Evolutionary conservation across 2,888 invertebrate genomes (phyloP).

Genomic region (Dermolepida albohirtum): DNA sequence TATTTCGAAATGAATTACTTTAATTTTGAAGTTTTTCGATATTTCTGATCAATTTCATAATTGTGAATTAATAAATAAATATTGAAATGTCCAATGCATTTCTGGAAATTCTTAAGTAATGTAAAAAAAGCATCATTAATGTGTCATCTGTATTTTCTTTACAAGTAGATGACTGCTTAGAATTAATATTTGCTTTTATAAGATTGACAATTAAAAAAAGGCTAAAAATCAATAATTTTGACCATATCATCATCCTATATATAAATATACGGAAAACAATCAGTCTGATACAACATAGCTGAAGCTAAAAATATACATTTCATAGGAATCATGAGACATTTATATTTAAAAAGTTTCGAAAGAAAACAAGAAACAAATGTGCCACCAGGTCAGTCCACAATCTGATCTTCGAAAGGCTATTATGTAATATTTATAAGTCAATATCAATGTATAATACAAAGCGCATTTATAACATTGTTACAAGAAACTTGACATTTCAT

Average conservation of each 20-base stretch:
- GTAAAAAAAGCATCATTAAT: neutral
- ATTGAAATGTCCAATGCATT: too few relatives aligned
- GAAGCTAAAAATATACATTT: neutral
- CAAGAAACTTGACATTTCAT: constrained; percentile 27
- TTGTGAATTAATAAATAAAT: too few relatives aligned
- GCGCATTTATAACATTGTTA: constrained; percentile 32
- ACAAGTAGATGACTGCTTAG: neutral
- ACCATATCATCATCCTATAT: constrained; percentile 13
- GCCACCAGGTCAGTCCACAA: constrained; percentile 45
- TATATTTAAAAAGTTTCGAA: neutral
- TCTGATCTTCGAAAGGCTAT: constrained; percentile 45
- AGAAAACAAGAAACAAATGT: constrained; percentile 9
- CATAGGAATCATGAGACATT: neutral
- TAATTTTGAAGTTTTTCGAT: too few relatives aligned
- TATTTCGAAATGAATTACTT: too few relatives aligned
- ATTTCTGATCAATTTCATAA: too few relatives aligned
- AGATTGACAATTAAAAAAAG: neutral
- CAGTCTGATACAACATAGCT: neutral
- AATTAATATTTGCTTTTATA: neutral
- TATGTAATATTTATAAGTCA: constrained; percentile 41
- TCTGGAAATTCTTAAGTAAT: too few relatives aligned
- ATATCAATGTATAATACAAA: constrained; percentile 45
- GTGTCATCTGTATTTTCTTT: neutral
- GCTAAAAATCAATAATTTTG: neutral
- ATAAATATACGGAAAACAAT: neutral